phyloP scores from a whole-genome alignment of 2,113 vertebrate genomes.

The Dolichallabes microphthalmus region DNA sequence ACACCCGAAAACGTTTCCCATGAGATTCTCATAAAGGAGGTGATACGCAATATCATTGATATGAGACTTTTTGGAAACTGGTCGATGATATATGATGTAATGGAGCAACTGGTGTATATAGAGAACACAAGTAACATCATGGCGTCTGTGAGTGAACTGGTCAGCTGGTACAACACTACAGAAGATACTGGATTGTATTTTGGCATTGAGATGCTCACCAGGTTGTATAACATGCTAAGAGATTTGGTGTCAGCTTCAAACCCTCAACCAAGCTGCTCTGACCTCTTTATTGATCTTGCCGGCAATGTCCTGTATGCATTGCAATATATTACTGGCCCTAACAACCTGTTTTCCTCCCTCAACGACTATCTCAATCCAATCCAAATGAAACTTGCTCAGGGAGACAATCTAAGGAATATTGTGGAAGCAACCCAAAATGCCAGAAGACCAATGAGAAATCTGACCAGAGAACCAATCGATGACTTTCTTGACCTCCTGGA shows the following conservation, averaged over 20 bases:
- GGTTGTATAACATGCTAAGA: slow-evolving; percentile 52
- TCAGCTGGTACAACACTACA: slow-evolving; percentile 58
- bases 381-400: slow-evolving; percentile 16
- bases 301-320: slow-evolving; percentile 58
- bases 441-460: slow-evolving; percentile 35
- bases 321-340: slow-evolving; percentile 53
- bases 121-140: slow-evolving; percentile 48
- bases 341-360: slow-evolving; percentile 38
- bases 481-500: slow-evolving; percentile 67
- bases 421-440: slow-evolving; percentile 2
- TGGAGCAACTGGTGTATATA: slow-evolving; percentile 58
- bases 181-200: slow-evolving; percentile 61
- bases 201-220: slow-evolving; percentile 57
- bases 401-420: slow-evolving; percentile 13
- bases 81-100: slow-evolving; percentile 49
- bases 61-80: slow-evolving; percentile 57
- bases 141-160: slow-evolving; percentile 54
- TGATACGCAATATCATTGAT: slow-evolving; percentile 48
- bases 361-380: slow-evolving; percentile 1
- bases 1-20: slow-evolving; percentile 13
- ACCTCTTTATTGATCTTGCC: slow-evolving; percentile 54
- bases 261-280: slow-evolving; percentile 25
- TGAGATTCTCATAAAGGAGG: slow-evolving; percentile 46
- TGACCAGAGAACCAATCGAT: slow-evolving; percentile 57
- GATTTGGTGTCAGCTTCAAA: slow-evolving; percentile 48